Evolutionary conservation across 2,113 vertebrate species (phyloP).

Genomic region (Phocoena phocoena): DNA sequence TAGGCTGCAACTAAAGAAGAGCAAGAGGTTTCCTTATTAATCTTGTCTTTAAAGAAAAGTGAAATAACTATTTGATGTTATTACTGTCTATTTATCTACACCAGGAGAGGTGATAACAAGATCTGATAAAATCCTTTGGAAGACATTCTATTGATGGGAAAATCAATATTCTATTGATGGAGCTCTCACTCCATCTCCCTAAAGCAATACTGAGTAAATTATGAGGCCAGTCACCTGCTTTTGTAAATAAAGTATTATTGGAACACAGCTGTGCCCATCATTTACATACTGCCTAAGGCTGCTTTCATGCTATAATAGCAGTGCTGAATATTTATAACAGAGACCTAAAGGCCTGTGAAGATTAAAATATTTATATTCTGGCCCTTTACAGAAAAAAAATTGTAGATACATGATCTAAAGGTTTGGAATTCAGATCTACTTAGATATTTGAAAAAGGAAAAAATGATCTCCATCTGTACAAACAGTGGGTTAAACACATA

Average conservation of each 20-base stretch:
- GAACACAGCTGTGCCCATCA: neutral
- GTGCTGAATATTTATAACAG: neutral
- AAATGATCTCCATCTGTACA: neutral
- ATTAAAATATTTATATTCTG: neutral
- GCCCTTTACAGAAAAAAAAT: neutral
- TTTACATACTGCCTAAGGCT: neutral
- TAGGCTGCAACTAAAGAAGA: neutral
- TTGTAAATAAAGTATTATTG: neutral
- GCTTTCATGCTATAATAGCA: neutral
- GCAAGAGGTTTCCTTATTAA: neutral
- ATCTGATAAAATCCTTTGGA: neutral
- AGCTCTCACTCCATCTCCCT: neutral
- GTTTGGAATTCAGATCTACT: neutral
- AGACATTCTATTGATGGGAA: neutral
- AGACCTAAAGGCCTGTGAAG: neutral
- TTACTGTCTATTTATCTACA: neutral
- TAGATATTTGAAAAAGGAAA: neutral
- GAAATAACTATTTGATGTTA: neutral
- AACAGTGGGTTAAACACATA: neutral
- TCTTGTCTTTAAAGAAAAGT: neutral
- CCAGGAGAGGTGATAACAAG: neutral
- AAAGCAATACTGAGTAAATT: neutral
- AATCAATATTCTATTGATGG: neutral
- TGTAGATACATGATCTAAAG: neutral
- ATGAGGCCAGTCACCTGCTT: neutral